Conservation (phyloP, 2,888 invertebrate genomes). For the Drosophila cyrtoloma region DNA sequence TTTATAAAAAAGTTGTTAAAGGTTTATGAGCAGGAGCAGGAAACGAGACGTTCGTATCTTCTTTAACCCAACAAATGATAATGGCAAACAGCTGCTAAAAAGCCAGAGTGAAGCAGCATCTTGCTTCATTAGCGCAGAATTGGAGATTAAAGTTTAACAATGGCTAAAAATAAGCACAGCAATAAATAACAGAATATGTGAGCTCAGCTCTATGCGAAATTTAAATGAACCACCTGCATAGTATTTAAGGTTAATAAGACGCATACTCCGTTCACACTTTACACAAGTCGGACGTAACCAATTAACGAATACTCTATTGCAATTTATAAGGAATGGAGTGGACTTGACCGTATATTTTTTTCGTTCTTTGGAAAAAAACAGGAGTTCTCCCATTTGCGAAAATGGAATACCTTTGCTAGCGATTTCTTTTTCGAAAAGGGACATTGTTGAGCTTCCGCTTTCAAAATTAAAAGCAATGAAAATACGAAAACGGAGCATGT, state of each 20-base stretch:
- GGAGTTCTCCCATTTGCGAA: no score
- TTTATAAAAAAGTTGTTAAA: slow-evolving; percentile 66
- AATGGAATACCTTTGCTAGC: neutral
- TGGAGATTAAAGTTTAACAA: slow-evolving; percentile 43
- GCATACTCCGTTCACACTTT: neutral
- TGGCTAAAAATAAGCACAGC: slow-evolving; percentile 23
- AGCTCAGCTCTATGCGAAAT: slow-evolving; percentile 14
- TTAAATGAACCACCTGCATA: slow-evolving; percentile 25
- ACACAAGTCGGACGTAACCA: neutral
- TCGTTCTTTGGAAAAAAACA: no score
- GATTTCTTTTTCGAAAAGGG: neutral
- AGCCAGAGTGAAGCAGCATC: slow-evolving; percentile 16
- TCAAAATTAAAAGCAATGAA: neutral
- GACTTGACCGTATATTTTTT: no score
- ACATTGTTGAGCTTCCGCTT: no score
- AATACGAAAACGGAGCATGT: neutral
- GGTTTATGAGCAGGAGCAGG: slow-evolving; percentile 54
- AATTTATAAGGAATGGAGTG: no score
- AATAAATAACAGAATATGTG: slow-evolving; percentile 17
- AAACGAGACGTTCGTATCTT: slow-evolving; percentile 27
- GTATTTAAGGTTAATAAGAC: neutral
- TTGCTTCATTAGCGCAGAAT: slow-evolving; percentile 50
- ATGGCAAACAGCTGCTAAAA: slow-evolving; percentile 60
- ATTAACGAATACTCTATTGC: neutral
- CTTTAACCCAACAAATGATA: slow-evolving; percentile 47